Percentiles rank a stretch among this genome's conserved stretches.
phyloP scores from a whole-genome alignment of 2,797 vertebrate genomes.

The Chaetophractus vellerosus region DNA sequence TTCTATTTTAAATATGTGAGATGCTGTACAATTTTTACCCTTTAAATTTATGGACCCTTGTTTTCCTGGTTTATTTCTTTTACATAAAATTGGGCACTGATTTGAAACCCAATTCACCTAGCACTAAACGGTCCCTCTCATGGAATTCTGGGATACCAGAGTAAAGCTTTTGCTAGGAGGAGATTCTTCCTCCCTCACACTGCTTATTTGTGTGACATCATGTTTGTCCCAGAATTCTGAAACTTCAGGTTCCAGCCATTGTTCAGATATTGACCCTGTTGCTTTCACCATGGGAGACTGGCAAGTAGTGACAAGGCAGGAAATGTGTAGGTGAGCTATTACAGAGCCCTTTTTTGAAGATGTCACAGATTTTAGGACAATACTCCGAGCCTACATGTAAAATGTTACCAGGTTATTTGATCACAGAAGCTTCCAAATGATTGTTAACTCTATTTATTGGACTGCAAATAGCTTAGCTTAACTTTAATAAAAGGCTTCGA shows the following conservation, averaged over 20 bases:
- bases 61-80: slow-evolving; percentile 20
- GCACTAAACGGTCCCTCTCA: not conserved
- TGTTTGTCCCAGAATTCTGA: not conserved
- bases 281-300: not conserved
- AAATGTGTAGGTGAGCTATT: not conserved
- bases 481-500: not conserved
- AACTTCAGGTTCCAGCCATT: not conserved
- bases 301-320: not conserved
- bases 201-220: not conserved
- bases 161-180: not conserved
- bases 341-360: not conserved
- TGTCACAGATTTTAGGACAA: not conserved
- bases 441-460: not conserved
- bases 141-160: not conserved
- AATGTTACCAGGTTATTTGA: not conserved
- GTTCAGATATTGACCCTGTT: not conserved
- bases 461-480: slow-evolving; percentile 13
- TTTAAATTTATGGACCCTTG: slow-evolving; percentile 23
- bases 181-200: not conserved
- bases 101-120: not conserved
- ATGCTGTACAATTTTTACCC: not conserved
- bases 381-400: not conserved
- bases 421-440: not conserved
- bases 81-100: not conserved
- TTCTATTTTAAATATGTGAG: not conserved